phyloP scores from a whole-genome alignment of 64 coral and sea anemone genomes.

The Orbicella faveolata region DNA sequence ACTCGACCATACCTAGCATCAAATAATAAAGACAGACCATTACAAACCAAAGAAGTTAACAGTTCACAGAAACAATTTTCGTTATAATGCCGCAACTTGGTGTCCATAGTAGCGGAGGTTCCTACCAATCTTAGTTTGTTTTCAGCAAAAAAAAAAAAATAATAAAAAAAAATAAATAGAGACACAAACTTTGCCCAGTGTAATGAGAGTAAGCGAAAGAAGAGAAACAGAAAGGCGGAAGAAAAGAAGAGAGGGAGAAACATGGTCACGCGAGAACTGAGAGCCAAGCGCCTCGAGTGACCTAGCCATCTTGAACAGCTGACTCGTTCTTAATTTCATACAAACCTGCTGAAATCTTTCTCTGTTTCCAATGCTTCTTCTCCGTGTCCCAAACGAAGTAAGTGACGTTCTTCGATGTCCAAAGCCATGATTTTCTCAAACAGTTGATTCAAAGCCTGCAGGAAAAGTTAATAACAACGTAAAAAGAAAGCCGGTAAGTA shows the following conservation, averaged over 20 bases:
- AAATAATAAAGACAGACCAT: background rate
- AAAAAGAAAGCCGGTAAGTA: too few relatives aligned
- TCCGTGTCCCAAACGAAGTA: constrained; percentile 93
- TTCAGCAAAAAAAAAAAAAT: background rate
- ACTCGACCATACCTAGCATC: constrained; percentile 87
- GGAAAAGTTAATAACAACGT: background rate
- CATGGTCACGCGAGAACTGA: too few relatives aligned
- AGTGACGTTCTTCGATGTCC: constrained; percentile 94
- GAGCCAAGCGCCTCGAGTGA: too few relatives aligned
- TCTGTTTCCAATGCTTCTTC: constrained; percentile 98
- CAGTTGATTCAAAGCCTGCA: constrained; percentile 90
- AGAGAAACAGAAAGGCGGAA: too few relatives aligned
- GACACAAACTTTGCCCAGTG: too few relatives aligned
- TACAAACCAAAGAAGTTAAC: background rate
- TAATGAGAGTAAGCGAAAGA: too few relatives aligned
- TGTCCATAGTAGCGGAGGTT: too few relatives aligned
- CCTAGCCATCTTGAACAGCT: background rate
- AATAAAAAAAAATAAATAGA: background rate
- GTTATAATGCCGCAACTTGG: too few relatives aligned
- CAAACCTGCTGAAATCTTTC: constrained; percentile 98
- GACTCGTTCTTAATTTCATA: background rate
- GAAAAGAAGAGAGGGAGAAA: too few relatives aligned
- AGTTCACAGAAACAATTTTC: too few relatives aligned
- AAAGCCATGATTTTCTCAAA: constrained; percentile 99
- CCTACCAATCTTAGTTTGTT: too few relatives aligned